Conservation (phyloP, 2,113 vertebrate species). For the Ceyx cyanopectus region DNA sequence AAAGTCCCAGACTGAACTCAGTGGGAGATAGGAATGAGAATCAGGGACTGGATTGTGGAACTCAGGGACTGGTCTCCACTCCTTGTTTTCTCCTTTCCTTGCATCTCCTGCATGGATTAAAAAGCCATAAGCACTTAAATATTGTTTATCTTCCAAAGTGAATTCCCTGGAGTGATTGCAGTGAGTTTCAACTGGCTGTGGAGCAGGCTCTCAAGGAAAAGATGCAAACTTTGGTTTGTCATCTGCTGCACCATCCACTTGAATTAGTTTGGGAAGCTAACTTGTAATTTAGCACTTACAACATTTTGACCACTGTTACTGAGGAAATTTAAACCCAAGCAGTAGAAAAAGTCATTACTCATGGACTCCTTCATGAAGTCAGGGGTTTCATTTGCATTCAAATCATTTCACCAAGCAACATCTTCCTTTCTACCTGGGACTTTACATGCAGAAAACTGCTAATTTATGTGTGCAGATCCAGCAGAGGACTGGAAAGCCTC, state of each 20-base stretch:
- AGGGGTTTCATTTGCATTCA: neutral
- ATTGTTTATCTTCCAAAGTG: neutral
- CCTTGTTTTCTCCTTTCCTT: neutral
- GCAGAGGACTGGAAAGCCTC: neutral
- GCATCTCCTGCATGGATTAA: neutral
- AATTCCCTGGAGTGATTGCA: neutral
- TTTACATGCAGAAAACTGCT: neutral
- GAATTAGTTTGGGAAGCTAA: conserved; percentile 17
- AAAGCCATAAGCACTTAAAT: neutral
- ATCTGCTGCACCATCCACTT: neutral
- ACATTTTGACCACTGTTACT: neutral
- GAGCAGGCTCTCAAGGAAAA: conserved; percentile 9
- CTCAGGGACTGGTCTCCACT: neutral
- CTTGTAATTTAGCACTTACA: conserved; percentile 43
- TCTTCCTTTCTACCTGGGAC: neutral
- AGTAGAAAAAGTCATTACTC: neutral
- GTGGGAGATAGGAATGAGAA: no score
- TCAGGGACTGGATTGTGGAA: no score
- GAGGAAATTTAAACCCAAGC: conserved; percentile 36
- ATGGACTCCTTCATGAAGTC: neutral
- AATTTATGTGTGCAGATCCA: neutral
- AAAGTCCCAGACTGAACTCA: no score
- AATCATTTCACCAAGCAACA: neutral
- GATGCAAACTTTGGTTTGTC: conserved; percentile 19
- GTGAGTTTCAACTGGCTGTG: neutral